Conservation (phyloP, 2,888 invertebrate genomes). For the Callimorpha dominula region DNA sequence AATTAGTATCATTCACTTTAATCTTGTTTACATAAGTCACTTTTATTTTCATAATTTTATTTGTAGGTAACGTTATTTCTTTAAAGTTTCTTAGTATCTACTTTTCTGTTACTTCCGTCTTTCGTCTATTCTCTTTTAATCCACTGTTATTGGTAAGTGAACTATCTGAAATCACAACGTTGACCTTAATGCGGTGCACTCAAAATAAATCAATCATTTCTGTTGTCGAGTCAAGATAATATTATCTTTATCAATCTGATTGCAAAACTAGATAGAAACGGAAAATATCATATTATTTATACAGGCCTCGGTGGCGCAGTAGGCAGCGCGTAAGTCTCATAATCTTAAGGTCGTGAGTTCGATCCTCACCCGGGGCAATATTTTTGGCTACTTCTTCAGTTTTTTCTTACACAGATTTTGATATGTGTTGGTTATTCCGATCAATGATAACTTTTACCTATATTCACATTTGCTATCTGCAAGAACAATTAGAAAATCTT, state of each 20-base stretch:
- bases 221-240: neutral
- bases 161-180: neutral
- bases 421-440: no score
- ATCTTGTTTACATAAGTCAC: no score
- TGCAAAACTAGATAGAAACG: neutral
- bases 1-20: no score
- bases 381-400: no score
- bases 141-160: no score
- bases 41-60: no score
- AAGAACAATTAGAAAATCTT: no score
- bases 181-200: neutral
- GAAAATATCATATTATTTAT: neutral
- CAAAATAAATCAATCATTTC: neutral
- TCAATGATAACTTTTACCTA: no score
- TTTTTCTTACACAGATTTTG: no score
- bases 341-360: constrained; percentile 93
- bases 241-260: neutral
- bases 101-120: neutral
- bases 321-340: constrained; percentile 96
- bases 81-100: neutral
- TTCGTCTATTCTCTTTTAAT: no score
- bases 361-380: constrained; percentile 54
- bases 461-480: no score
- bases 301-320: constrained; percentile 93
- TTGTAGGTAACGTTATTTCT: no score